Evolutionary conservation across 2,113 vertebrate species (phyloP).

Genomic region (Bos indicus): DNA sequence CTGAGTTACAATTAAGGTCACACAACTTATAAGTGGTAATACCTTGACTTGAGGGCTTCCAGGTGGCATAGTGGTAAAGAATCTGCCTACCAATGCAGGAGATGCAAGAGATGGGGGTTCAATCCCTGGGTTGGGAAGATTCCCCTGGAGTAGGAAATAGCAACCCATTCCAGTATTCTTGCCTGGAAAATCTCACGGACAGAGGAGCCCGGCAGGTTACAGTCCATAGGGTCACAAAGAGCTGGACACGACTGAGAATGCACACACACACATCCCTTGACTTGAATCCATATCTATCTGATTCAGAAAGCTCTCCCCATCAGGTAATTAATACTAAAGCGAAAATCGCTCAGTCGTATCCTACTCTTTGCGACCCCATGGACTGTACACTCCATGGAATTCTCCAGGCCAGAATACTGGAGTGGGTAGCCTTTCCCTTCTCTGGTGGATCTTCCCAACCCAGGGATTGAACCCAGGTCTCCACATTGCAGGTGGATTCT

Average conservation of each 20-base stretch:
- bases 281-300: neutral
- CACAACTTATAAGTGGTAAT: neutral
- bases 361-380: neutral
- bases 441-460: neutral
- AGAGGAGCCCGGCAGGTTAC: neutral
- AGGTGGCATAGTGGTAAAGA: neutral
- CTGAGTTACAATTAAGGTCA: slow-evolving; percentile 5
- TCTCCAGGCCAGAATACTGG: neutral
- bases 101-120: neutral
- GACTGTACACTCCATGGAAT: neutral
- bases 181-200: neutral
- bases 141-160: neutral
- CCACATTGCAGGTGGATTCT: neutral
- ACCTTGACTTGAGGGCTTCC: neutral
- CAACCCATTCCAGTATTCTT: neutral
- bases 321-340: neutral
- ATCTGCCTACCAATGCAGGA: neutral
- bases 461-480: neutral
- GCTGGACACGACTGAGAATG: neutral
- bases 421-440: neutral
- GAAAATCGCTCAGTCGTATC: neutral
- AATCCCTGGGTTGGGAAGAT: neutral
- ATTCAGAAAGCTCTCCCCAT: neutral
- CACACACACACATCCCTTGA: neutral
- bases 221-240: neutral